These are phyloP conservation scores for Petroica traversi DNA, from an alignment of 2,113 vertebrate genomes.

Conservation along the genomic window DNA sequence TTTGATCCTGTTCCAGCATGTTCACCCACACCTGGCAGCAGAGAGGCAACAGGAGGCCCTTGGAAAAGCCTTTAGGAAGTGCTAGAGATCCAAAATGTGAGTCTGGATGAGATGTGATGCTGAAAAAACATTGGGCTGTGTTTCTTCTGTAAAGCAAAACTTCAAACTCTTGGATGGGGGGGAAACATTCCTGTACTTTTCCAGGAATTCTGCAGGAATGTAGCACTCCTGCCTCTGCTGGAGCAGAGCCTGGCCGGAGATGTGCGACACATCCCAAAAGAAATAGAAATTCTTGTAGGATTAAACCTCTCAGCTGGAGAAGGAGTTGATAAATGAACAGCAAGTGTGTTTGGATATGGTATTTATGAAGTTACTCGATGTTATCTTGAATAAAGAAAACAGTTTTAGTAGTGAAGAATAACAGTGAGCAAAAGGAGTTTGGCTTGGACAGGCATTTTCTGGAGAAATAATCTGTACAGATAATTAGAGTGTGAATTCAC, in stretches of 20 bases:
- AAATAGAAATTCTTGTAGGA: neutral
- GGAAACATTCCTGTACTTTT: neutral
- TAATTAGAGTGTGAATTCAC: neutral
- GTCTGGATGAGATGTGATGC: neutral
- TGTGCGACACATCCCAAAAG: rapidly evolving
- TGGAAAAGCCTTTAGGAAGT: neutral
- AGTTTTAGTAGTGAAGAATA: neutral
- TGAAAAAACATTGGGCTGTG: neutral
- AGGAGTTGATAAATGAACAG: neutral
- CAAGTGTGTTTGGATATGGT: neutral
- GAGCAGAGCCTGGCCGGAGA: rapidly evolving
- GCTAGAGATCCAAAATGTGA: neutral
- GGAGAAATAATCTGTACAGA: neutral
- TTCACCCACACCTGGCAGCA: neutral
- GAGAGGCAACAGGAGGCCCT: neutral
- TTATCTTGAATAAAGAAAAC: neutral
- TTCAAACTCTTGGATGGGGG: neutral
- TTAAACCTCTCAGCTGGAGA: neutral
- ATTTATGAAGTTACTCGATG: neutral
- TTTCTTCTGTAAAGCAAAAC: neutral
- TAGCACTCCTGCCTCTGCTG: neutral
- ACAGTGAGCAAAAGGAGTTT: neutral
- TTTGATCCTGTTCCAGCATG: neutral
- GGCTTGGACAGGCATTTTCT: neutral
- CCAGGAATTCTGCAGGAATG: neutral